Evolutionary conservation across 2,113 vertebrate genomes (phyloP), one percentile per base, ranked within the genome.

Genomic region (Lepus americanus): DNA sequence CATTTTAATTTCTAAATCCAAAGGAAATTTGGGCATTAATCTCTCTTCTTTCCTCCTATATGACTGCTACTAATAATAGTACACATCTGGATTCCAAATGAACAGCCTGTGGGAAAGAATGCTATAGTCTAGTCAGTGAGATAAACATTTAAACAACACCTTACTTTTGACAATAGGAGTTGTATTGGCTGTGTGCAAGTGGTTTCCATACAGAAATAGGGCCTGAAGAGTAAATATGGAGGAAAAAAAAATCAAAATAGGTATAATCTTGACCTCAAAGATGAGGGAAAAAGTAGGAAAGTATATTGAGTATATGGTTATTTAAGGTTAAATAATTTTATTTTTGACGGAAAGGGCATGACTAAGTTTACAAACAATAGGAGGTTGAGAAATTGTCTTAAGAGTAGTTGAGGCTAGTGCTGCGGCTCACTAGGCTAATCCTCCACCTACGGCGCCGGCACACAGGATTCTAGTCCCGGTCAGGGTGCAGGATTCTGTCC

Each of bases 131-230:
- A 84, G 76, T 23, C n/a, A 70, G 36, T 74, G 73, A 81, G 33
- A 29, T n/a, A 92, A 94, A 4, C 51, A n/a, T n/a, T 92, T 36
- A 69, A 87, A 84, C 33, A 36, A 84, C 31, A 77, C 23, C 29
- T 79, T 89, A 25, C 33, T 55, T 72, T 84, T 92, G 79, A 84
- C 2, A 64, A 23, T 70, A 27, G 70, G 29, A 9, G 1, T 2
- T 81, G 87, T 87, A 20, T 6, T 66, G 27, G 13, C 3, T 55
- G 78, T 82, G 53, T 67, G 27, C 22, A 27, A 77, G 39, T 76
- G 55, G n/a, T 55, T 78, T 95, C 64, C 51, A 22, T 29, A 72
- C 29, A 67, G 53, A 70, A 22, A 31, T 72, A 19, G 63, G 29
- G 19, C 10, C 11, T 53, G 72, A 44, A 64, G 44, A 2, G 4